Conservation (phyloP, 92 coral and sea anemone genomes). For the Palythoa grandis region DNA sequence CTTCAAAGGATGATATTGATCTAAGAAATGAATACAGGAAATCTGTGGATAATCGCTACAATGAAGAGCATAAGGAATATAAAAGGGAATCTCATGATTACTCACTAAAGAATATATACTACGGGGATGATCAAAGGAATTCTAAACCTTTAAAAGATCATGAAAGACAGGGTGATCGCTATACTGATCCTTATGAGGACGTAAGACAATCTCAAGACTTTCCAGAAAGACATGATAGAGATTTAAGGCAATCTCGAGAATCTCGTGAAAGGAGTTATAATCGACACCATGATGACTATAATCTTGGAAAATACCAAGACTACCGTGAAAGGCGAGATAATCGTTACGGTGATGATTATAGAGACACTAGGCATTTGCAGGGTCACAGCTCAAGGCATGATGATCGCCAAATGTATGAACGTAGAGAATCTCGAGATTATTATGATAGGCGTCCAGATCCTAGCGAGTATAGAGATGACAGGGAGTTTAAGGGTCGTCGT, state of each 20-base stretch:
- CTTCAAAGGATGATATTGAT: background rate
- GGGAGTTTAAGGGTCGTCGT: constrained; percentile 2
- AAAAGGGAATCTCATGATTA: background rate
- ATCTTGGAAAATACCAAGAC: background rate
- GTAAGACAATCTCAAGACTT: background rate
- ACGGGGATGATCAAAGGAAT: background rate
- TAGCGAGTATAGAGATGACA: background rate
- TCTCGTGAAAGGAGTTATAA: constrained; percentile 1
- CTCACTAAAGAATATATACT: background rate
- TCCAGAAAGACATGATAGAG: constrained; percentile 7
- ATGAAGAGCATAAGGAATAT: background rate
- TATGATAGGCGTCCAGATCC: background rate
- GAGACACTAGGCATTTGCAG: constrained; percentile 8
- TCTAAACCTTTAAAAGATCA: background rate
- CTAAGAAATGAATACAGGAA: background rate
- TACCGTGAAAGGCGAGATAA: constrained; percentile 9
- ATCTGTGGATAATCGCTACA: background rate
- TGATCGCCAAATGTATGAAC: background rate
- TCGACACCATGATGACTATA: background rate
- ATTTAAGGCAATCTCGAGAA: background rate
- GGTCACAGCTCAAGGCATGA: background rate
- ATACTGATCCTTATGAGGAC: background rate
- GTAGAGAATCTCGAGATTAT: background rate
- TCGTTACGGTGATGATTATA: constrained; percentile 8
- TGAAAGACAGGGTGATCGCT: background rate